Base-by-base conservation (phyloP, 1,140 invertebrate genomes). In the Asobara japonica region DNA sequence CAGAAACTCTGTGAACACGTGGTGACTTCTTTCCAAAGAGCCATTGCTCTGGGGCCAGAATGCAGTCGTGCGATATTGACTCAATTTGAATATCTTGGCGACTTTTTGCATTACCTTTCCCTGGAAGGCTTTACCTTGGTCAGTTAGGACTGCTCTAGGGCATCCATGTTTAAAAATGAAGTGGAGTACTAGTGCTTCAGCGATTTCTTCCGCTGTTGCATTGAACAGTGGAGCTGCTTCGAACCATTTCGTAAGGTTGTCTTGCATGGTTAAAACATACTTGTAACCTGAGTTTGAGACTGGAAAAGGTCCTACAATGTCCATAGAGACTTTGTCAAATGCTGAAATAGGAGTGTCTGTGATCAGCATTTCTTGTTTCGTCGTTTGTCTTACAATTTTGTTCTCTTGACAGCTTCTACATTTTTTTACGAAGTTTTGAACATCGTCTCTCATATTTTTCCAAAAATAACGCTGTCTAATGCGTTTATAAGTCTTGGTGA, bases 221-320 rank as follows among this genome's bases (percentile, higher is more conserved):
- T 75, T 71, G 13, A 41, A 48, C 8, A 83, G 3, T 1, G 78
- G 66, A 10, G 68, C 41, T 0, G 78, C 76, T 8, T 65, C 30
- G 5, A 66, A 71, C 65, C 73, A 83, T 74, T 82, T 83, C 0
- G 78, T 74, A n/a, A 83, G 61, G 31, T 78, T 67, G 69, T 81
- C 79, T 74, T 82, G 78, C 13, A 78, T 68, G 0, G 74, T 74
- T 45, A 76, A 22, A 0, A 71, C 68, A 30, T 78, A 71, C 51
- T 38, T 33, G 56, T 73, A 38, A 6, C 71, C 77, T 31, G 74
- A 38, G 20, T 62, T 8, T 10, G 74, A 69, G 27, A 30, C 56
- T 4, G n/a, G 38, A 13, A 73, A 27, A 0, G 70, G 74, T 22
- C 69, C 72, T 0, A 74, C 60, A 1, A 67, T 76, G 60, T 77